Conservation (phyloP, 2,113 vertebrate genomes). For the Danio rerio region DNA sequence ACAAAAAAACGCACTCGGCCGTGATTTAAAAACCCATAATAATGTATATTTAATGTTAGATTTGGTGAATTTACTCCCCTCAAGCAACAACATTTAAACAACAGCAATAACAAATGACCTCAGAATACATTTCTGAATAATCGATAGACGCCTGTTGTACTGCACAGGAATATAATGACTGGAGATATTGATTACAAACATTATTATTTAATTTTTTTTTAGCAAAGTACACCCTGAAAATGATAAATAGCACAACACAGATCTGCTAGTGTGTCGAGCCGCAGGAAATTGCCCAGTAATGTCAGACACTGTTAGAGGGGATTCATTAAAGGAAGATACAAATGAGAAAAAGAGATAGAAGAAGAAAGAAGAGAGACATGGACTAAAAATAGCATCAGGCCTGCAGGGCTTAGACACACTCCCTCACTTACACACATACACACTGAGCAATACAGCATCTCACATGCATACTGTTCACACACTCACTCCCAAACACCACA, state of each 20-base stretch:
- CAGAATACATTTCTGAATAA: neutral
- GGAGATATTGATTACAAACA: neutral
- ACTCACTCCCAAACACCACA: neutral
- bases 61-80: neutral
- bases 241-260: neutral
- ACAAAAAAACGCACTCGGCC: neutral
- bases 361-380: slow-evolving; percentile 2
- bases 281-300: slow-evolving; percentile 1
- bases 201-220: no score
- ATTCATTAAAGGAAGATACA: slow-evolving; percentile 40
- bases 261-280: neutral
- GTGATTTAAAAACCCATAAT: neutral
- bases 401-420: slow-evolving; percentile 34
- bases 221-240: no score
- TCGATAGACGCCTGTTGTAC: neutral
- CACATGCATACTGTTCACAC: neutral
- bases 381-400: slow-evolving; percentile 53
- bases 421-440: slow-evolving; percentile 25
- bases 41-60: neutral
- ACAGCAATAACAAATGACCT: neutral
- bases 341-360: slow-evolving; percentile 4
- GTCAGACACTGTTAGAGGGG: slow-evolving; percentile 11
- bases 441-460: slow-evolving; percentile 44
- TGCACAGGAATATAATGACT: neutral
- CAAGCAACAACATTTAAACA: slow-evolving; percentile 10